Evolutionary conservation across 2,888 invertebrate genomes (phyloP), one percentile per base, ranked within the genome.

Genomic region (Drosophila melanocephala): DNA sequence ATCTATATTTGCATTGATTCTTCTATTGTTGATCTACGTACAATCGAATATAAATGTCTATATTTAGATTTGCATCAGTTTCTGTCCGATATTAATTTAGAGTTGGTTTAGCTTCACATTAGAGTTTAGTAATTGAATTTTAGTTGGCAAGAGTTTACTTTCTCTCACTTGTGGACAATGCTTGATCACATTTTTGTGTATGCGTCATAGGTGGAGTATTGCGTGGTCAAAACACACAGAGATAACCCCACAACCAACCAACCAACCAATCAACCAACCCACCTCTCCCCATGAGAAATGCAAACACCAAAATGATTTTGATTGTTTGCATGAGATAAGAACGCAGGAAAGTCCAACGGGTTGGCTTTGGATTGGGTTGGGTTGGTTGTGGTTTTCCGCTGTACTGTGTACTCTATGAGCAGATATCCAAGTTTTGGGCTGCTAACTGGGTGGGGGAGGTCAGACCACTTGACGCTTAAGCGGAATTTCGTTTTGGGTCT

Each of bases 211-310:
- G 5, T 58, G 14, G 14, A 4, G 16, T n/a, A 32, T 42, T 30
- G 10, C 30, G 30, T 57, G 57, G 57, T 42, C 30, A 32, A 57
- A 50, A 16, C 12, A 16, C 22, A 26, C 47, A 26, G 5, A 26
- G 9, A 5, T 47, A 16, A 47, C 9, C 47, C 47, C 26, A 26
- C 22, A 47, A 73, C 33, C 22, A 22, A 22, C 22, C 83, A 72
- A 76, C 82, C 85, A 26, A 80, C 33, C 56, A 35, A 33, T 59
- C 83, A 72, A 76, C 82, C 85, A 26, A 80, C 75, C 80, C 81
- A 81, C 50, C 37, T 26, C n/a, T 16, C n/a, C 28, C 42, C 44
- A 58, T 42, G 58, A 44, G 44, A 42, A 44, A 58, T n/a, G 57
- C n/a, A 57, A 22, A 58, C 28, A 57, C 3, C 1, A n/a, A 28